These are phyloP conservation scores for Aurelia aurita complex sp. Pacific DNA, from an alignment of 30 jellyfish, hydroid and myxozoan species.

Conservation along the genomic window DNA sequence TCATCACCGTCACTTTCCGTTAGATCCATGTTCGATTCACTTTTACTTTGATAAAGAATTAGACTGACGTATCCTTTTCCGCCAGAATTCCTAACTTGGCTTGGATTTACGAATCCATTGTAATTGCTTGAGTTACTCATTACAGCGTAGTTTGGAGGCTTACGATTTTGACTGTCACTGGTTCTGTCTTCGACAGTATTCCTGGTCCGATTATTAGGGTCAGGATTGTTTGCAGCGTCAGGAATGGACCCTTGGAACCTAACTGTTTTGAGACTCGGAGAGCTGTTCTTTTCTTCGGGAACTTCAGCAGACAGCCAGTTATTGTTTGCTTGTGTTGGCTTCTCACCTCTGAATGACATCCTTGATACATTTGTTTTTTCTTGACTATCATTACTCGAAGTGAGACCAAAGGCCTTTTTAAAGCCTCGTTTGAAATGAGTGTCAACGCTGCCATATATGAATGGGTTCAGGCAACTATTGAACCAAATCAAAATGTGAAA, in stretches of 20 bases:
- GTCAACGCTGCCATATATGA: slow-evolving; percentile 78
- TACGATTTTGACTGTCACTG: not conserved
- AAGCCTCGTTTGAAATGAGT: slow-evolving; percentile 76
- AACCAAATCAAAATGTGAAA: slow-evolving; percentile 68
- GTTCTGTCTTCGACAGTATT: not conserved
- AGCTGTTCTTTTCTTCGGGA: not conserved
- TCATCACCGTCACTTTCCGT: slow-evolving; percentile 38
- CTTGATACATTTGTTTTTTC: slow-evolving; percentile 34
- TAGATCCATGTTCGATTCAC: slow-evolving; percentile 34
- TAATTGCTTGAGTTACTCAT: not conserved
- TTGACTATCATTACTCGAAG: slow-evolving; percentile 50
- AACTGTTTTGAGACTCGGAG: not conserved
- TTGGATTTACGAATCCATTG: not conserved
- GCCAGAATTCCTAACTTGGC: not conserved
- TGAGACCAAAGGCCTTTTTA: slow-evolving; percentile 73
- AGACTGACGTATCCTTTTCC: slow-evolving; percentile 36
- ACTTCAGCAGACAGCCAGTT: slow-evolving; percentile 23
- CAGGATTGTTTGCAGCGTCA: not conserved
- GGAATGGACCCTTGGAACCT: slow-evolving; percentile 13
- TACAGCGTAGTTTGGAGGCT: not conserved
- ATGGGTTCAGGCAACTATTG: slow-evolving; percentile 78
- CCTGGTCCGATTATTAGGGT: not conserved
- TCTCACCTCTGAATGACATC: slow-evolving; percentile 35
- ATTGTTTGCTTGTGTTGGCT: slow-evolving; percentile 22
- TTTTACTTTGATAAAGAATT: slow-evolving; percentile 31